These are phyloP conservation scores for Drosophila ananassae DNA, from an alignment of 1,140 invertebrate genomes.

Conservation along the genomic window DNA sequence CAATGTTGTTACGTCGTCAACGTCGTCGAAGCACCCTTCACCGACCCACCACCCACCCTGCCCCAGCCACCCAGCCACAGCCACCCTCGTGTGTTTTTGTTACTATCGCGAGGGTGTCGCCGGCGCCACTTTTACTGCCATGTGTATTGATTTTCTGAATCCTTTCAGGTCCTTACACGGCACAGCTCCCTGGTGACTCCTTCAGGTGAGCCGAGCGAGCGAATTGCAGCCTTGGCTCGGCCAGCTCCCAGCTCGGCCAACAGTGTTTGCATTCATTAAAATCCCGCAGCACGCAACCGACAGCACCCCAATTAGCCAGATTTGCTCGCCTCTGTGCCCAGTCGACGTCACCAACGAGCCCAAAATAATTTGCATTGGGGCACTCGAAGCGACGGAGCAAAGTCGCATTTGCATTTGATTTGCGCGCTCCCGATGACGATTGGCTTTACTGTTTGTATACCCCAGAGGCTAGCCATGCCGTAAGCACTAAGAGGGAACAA, in stretches of 20 bases:
- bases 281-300: slow-evolving; percentile 37
- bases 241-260: neutral
- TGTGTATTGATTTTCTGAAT: slow-evolving; percentile 57
- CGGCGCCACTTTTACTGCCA: slow-evolving; percentile 23
- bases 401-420: slow-evolving; percentile 50
- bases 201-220: slow-evolving; percentile 33
- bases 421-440: slow-evolving; percentile 46
- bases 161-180: slow-evolving; percentile 32
- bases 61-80: slow-evolving; percentile 25
- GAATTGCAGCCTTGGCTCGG: slow-evolving; percentile 10
- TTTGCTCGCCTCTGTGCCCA: slow-evolving; percentile 12
- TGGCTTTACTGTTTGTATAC: slow-evolving; percentile 42
- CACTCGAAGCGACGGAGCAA: slow-evolving; percentile 24
- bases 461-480: slow-evolving; percentile 24
- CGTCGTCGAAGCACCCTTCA: slow-evolving; percentile 11
- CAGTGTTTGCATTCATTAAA: slow-evolving; percentile 36
- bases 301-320: slow-evolving; percentile 48
- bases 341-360: slow-evolving; percentile 32
- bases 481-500: slow-evolving; percentile 19
- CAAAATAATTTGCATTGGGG: slow-evolving; percentile 47
- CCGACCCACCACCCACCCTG: neutral
- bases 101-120: slow-evolving; percentile 37
- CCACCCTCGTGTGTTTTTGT: slow-evolving; percentile 14
- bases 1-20: slow-evolving; percentile 73
- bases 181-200: slow-evolving; percentile 12